Conservation (phyloP, 2,888 invertebrate genomes). For the Noctua janthina region DNA sequence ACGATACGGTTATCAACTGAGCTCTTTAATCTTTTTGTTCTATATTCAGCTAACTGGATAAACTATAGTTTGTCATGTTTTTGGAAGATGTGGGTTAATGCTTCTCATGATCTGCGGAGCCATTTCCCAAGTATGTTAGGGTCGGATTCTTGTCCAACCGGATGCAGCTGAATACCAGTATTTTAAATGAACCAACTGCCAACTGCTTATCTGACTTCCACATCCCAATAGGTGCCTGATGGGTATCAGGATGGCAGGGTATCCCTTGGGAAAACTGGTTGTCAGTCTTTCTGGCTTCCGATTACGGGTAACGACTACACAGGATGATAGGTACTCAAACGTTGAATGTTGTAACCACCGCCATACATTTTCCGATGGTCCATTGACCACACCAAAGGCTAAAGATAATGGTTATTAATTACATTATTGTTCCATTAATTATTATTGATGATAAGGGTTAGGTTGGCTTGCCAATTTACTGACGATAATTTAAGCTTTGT, state of each 20-base stretch:
- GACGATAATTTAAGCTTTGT: not conserved
- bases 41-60: slow-evolving; percentile 19
- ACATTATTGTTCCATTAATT: not conserved
- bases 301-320: not conserved
- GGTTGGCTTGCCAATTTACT: not conserved
- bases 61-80: not conserved
- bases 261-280: not conserved
- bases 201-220: not conserved
- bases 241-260: not conserved
- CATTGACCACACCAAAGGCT: not conserved
- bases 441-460: not conserved
- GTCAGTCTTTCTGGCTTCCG: not conserved
- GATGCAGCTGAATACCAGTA: not conserved
- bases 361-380: not conserved
- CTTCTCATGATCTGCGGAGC: not conserved
- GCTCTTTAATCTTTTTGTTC: slow-evolving; percentile 37
- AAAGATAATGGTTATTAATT: not conserved
- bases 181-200: not conserved
- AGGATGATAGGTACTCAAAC: not conserved
- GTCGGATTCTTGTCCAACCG: not conserved
- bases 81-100: not conserved
- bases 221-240: not conserved
- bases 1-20: slow-evolving; percentile 27
- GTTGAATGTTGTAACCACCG: not conserved
- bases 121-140: not conserved